These are phyloP conservation scores for Heliconius nattereri DNA, from an alignment of 1,140 invertebrate species.

Conservation along the genomic window DNA sequence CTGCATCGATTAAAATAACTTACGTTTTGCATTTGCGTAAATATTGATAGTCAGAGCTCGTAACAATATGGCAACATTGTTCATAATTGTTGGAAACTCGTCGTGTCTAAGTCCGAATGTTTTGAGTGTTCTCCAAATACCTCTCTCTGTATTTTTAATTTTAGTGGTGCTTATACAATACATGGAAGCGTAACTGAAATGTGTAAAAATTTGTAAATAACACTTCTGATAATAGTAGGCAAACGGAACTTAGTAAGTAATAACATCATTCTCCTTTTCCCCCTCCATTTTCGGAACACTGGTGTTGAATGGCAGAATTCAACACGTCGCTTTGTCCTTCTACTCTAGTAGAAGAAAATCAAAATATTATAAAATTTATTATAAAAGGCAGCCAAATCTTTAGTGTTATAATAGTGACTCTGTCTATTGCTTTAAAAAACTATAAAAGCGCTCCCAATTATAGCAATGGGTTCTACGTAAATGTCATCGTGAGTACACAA, in stretches of 20 bases:
- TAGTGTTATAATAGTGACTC: not conserved
- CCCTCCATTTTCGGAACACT: too few species aligned
- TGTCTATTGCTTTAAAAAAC: not conserved
- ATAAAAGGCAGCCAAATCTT: too few species aligned
- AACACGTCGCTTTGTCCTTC: too few species aligned
- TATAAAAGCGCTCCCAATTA: not conserved
- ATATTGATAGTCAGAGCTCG: constrained; percentile 5
- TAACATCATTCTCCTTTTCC: too few species aligned
- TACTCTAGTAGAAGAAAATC: too few species aligned
- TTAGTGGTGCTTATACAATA: too few species aligned
- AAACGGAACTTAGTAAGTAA: too few species aligned
- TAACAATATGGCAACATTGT: constrained; percentile 12
- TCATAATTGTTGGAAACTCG: constrained; percentile 16
- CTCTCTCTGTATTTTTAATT: not conserved
- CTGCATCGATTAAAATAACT: not conserved
- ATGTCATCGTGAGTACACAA: constrained; percentile 8
- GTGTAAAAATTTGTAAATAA: too few species aligned
- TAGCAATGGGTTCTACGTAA: not conserved
- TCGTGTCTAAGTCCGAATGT: constrained; percentile 14
- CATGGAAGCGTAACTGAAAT: too few species aligned
- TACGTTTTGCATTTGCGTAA: not conserved
- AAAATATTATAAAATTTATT: too few species aligned
- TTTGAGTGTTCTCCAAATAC: not conserved
- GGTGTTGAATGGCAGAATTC: too few species aligned
- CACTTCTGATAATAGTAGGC: too few species aligned